Conservation (phyloP, 2,797 vertebrate genomes). For the Poeciliopsis presidionis region DNA sequence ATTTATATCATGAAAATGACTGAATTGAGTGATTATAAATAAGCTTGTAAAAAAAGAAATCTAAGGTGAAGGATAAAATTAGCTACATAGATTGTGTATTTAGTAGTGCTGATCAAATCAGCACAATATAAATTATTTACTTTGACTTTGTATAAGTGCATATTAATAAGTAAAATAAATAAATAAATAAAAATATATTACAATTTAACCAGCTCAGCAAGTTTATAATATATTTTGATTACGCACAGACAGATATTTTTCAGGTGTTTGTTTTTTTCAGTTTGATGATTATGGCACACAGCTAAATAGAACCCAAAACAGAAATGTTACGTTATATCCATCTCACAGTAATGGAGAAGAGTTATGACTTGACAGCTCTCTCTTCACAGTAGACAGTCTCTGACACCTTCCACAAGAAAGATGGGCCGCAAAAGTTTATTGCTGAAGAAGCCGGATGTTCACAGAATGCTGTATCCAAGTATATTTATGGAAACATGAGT, state of each 20-base stretch:
- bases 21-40: neutral
- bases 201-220: neutral
- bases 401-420: neutral
- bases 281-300: neutral
- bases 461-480: neutral
- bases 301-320: neutral
- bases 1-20: neutral
- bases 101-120: too few relatives aligned
- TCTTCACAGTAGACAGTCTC: neutral
- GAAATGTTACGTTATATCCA: neutral
- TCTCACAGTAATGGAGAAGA: neutral
- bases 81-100: too few relatives aligned
- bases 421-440: neutral
- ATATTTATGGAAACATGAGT: neutral
- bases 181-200: neutral
- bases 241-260: neutral
- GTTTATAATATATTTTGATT: neutral
- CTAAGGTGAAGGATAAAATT: too few relatives aligned
- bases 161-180: neutral
- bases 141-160: neutral
- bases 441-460: too few relatives aligned
- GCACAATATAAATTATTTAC: too few relatives aligned
- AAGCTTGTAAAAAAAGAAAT: too few relatives aligned
- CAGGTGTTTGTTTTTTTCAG: neutral
- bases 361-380: neutral